A percentile compares a stretch with the other conserved stretches of the same genome.
Conservation (phyloP, 1,140 invertebrate genomes). For the Leptonema lineaticorne region DNA sequence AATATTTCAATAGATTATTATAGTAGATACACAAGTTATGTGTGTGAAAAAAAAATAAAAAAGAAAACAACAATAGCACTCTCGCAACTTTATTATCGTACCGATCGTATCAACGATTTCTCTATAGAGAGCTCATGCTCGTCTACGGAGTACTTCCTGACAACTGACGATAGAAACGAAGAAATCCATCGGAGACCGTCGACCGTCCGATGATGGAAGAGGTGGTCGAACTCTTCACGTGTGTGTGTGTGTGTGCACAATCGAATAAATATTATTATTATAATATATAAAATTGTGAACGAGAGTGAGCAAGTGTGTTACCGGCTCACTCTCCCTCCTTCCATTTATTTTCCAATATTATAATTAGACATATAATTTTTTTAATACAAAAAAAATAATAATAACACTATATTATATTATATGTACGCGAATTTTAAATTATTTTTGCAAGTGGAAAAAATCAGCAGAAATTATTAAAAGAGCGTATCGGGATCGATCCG, state of each 20-base stretch:
- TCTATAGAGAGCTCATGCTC: background rate
- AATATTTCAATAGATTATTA: too few species aligned
- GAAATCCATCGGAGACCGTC: background rate
- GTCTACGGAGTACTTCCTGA: background rate
- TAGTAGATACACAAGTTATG: too few species aligned
- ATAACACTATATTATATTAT: too few species aligned
- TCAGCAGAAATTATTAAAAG: too few species aligned
- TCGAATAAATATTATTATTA: too few species aligned
- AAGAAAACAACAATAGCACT: too few species aligned
- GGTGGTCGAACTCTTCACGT: background rate
- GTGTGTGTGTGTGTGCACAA: too few species aligned
- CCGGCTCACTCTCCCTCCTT: slow-evolving; percentile 11
- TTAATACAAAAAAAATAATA: background rate
- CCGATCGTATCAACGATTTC: background rate
- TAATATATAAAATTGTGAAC: too few species aligned
- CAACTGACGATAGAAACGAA: background rate
- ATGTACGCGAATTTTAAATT: too few species aligned
- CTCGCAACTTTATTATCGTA: background rate
- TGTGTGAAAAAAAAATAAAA: too few species aligned
- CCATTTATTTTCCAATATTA: background rate
- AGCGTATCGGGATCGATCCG: background rate
- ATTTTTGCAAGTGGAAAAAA: too few species aligned
- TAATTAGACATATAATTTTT: background rate
- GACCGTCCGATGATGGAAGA: background rate
- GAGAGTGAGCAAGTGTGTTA: slow-evolving; percentile 30